phyloP scores from a whole-genome alignment of 2,113 vertebrate species.

The Lycaon pictus region DNA sequence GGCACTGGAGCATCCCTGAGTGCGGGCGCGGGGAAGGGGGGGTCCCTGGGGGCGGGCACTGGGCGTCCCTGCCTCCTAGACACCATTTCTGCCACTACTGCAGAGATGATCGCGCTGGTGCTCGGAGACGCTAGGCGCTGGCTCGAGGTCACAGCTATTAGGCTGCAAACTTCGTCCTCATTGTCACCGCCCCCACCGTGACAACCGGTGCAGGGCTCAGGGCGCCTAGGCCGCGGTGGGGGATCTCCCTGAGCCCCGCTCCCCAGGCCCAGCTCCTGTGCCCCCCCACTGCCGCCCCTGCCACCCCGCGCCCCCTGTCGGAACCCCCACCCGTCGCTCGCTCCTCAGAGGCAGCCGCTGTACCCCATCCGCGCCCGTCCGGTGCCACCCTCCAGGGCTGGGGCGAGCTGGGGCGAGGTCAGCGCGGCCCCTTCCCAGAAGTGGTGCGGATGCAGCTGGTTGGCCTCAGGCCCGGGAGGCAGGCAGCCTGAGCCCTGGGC shows the following conservation, averaged over 20 bases:
- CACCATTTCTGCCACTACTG: neutral
- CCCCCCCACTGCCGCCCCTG: neutral
- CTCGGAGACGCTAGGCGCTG: neutral
- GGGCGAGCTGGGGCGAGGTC: too few relatives aligned
- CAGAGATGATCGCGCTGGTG: neutral
- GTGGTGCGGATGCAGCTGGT: too few relatives aligned
- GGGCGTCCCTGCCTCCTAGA: neutral
- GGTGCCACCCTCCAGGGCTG: too few relatives aligned
- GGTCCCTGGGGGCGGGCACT: too few relatives aligned
- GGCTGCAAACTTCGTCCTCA: neutral
- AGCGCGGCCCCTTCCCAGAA: too few relatives aligned
- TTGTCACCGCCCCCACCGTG: neutral
- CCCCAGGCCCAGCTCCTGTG: neutral
- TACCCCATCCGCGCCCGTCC: too few relatives aligned
- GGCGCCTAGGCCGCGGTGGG: accelerated
- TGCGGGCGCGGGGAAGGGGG: too few relatives aligned
- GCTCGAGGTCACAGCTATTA: neutral
- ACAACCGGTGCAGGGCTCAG: neutral
- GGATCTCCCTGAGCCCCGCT: neutral
- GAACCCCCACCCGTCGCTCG: too few relatives aligned
- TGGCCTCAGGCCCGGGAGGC: too few relatives aligned
- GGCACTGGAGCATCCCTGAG: too few relatives aligned
- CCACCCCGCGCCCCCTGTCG: accelerated
- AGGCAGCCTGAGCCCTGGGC: too few relatives aligned
- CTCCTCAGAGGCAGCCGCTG: too few relatives aligned